Base-by-base conservation (phyloP, 2,888 invertebrate species). In the Oxytorus armatus region DNA sequence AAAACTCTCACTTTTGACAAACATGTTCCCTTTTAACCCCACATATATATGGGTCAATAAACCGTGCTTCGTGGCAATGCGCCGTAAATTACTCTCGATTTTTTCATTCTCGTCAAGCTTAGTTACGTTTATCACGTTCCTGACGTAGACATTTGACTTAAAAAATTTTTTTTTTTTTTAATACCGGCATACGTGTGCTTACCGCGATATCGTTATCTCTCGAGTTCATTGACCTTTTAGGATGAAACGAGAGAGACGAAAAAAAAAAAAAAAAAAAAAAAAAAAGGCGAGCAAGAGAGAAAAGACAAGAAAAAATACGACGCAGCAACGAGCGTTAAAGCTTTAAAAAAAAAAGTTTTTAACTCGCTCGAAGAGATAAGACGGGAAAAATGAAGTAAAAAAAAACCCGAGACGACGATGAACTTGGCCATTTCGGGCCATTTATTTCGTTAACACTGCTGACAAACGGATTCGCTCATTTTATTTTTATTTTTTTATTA, bases 201-300 rank as follows among this genome's bases (percentile, higher is more conserved):
- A n/a, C n/a, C n/a, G n/a, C n/a, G n/a, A n/a, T 44, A 5, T 72
- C 59, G 51, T 79, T 76, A 72, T 74, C 79, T 69, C 68, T 47
- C 68, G 55, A 53, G 76, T 51, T 80, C 61, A 61, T 68, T 68
- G 76, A 77, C 76, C 76, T 47, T 55, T 66, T 33, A 8, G 42
- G 33, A 63, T 39, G 14, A 74, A 59, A 55, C 21, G 33, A 69
- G 36, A 49, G 18, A 29, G 1, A 57, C 61, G 21, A 44, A 59
- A 49, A 5, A n/a, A 33, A n/a, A 10, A 1, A n/a, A 33, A 16
- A 16, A 14, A 16, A 16, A 11, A 33, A 55, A 29, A 7, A 8
- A 55, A 55, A 55, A n/a, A 55, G 33, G 14, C 29, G 29, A 11
- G 7, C 5, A 29, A 29, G 5, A 29, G 29, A 2, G 29, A 29